A percentile compares a stretch with the other conserved stretches of the same genome.
phyloP scores from a whole-genome alignment of 2,797 vertebrate genomes.

The Sylvilagus floridanus region DNA sequence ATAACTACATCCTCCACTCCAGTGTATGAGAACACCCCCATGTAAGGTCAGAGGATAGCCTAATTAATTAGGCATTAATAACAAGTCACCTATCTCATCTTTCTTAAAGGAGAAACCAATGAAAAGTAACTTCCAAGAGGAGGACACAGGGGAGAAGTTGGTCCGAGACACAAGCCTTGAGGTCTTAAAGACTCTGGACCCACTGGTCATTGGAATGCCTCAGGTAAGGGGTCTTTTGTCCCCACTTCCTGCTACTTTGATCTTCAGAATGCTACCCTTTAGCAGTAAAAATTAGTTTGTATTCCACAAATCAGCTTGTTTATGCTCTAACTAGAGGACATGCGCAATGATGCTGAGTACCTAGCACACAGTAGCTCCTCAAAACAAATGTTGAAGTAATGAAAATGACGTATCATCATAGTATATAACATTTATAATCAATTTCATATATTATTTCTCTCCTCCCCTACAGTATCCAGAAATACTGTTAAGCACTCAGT shows the following conservation, averaged over 20 bases:
- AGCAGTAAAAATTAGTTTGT: not conserved
- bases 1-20: not conserved
- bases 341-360: not conserved
- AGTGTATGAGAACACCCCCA: not conserved
- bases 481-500: not conserved
- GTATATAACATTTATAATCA: not conserved
- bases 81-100: slow-evolving; percentile 30
- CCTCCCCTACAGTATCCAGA: not conserved
- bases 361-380: not conserved
- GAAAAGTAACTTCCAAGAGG: slow-evolving; percentile 58
- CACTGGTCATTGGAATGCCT: slow-evolving; percentile 77
- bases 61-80: not conserved
- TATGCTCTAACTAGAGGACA: not conserved
- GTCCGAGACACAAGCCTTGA: slow-evolving; percentile 67
- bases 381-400: not conserved
- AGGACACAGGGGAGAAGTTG: slow-evolving; percentile 58
- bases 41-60: not conserved
- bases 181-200: slow-evolving; percentile 76
- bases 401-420: not conserved
- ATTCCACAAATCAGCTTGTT: not conserved
- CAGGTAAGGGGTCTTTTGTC: slow-evolving; percentile 66
- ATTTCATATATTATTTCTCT: not conserved
- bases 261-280: not conserved
- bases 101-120: slow-evolving; percentile 75
- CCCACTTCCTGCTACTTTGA: not conserved